Evolutionary conservation across 2,113 vertebrate species (phyloP), one percentile per base, ranked within the genome.

Genomic region (Gymnarchus niloticus): DNA sequence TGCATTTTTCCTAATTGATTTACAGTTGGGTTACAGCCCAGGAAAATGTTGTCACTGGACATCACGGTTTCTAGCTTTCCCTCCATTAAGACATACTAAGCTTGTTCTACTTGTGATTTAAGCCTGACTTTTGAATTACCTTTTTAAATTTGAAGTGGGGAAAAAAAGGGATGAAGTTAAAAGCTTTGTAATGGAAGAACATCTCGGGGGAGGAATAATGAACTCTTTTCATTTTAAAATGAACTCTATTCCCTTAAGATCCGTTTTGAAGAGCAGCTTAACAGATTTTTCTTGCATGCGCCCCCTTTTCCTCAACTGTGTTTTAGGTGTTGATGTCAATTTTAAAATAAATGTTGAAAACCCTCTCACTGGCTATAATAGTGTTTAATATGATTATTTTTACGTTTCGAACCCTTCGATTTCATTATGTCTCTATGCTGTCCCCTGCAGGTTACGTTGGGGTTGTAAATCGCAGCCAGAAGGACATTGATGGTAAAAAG

Each of bases 401-500:
- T 41, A 19, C 14, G 41, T 14, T 37, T 69, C 6, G 41, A 17
- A 48, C 1, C 1, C 44, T 41, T 2, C 49, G 52, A 28, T 10
- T 52, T 28, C 14, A 49, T 44, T 37, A 19, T 77, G 46, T 54
- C 28, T 85, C 3, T 77, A 78, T 65, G 44, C 2, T 78, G 84
- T 41, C 84, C 69, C 69, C 56, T 85, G 33, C 87, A 98, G 97
- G 97, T 88, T 98, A 98, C 90, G 93, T 98, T 14, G 97, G 97
- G 0, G 97, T 98, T 76, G 97, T 98, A 83, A 98, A 98, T 89
- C 94, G 97, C 88, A 98, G 97, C 92, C 97, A 98, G 93, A 98
- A 98, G 88, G 97, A 98, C 90, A 98, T 98, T 3, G 98, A 99
- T 80, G 98, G 98, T 23, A 98, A 94, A 91, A 99, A 99, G 86